These are phyloP conservation scores for Lophius piscatorius DNA, from an alignment of 2,113 vertebrate species.

Conservation along the genomic window DNA sequence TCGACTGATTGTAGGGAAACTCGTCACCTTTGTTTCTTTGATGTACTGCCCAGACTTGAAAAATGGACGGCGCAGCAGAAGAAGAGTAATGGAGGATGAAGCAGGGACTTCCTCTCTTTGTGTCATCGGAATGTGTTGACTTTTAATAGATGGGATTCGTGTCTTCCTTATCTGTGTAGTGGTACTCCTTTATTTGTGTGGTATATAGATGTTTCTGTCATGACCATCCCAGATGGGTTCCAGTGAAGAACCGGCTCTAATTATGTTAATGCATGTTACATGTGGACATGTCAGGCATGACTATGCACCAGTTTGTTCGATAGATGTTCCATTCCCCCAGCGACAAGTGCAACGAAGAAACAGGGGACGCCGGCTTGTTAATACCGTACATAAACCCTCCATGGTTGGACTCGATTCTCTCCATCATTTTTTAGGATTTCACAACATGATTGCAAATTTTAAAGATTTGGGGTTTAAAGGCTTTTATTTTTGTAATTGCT, in stretches of 20 bases:
- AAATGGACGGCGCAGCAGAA: conserved; percentile 45
- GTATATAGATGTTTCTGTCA: conserved; percentile 66
- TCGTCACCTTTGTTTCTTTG: conserved; percentile 74
- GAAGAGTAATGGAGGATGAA: conserved; percentile 32
- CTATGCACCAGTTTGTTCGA: conserved; percentile 75
- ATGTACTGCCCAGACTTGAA: conserved; percentile 65
- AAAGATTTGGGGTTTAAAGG: conserved; percentile 66
- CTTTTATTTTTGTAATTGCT: conserved; percentile 85
- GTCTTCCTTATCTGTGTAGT: conserved; percentile 67
- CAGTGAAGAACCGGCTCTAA: conserved; percentile 43
- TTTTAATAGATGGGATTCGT: conserved; percentile 59
- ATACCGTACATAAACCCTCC: conserved; percentile 48
- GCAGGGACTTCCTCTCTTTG: conserved; percentile 55
- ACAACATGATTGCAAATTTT: conserved; percentile 55
- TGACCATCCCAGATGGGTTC: conserved; percentile 53
- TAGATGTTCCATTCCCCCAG: conserved; percentile 59
- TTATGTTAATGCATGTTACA: conserved; percentile 82
- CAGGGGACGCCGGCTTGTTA: conserved; percentile 49
- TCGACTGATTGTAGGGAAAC: conserved; percentile 65
- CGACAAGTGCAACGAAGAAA: conserved; percentile 63
- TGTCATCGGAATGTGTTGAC: conserved; percentile 59
- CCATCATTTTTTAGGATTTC: conserved; percentile 59
- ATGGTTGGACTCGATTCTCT: conserved; percentile 63
- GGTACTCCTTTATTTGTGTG: conserved; percentile 58
- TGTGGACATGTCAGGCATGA: conserved; percentile 76